Evolutionary conservation across 2,113 vertebrate species (phyloP).

Genomic region (Pygathrix nemaeus): DNA sequence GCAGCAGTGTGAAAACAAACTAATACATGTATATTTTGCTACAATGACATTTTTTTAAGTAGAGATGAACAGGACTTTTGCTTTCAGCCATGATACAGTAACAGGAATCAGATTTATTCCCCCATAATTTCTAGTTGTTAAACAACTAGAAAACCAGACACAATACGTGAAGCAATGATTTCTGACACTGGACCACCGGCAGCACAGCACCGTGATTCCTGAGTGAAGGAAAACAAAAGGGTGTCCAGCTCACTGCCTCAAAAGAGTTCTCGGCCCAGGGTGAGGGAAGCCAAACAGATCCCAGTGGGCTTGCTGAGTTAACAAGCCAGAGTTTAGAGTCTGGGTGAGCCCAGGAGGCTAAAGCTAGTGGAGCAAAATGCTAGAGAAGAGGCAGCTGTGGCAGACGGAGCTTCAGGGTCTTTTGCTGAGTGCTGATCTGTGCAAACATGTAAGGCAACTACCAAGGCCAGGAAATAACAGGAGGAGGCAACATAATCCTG

Average conservation of each 20-base stretch:
- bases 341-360: not conserved
- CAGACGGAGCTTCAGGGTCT: no score
- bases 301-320: not conserved
- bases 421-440: not conserved
- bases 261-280: no score
- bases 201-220: not conserved
- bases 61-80: not conserved
- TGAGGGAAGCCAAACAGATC: not conserved
- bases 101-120: not conserved
- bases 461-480: not conserved
- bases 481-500: accelerated
- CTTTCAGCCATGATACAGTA: not conserved
- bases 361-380: not conserved
- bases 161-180: accelerated
- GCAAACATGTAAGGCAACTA: accelerated
- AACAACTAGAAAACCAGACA: not conserved
- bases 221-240: not conserved
- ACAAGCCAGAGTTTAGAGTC: not conserved
- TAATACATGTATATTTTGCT: not conserved
- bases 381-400: not conserved
- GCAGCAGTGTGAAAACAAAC: no score
- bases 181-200: not conserved
- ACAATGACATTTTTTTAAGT: not conserved
- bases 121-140: no score
- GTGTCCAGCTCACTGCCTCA: no score